Evolutionary conservation across 2,888 invertebrate species (phyloP).

Genomic region (Temnothorax unifasciatus): DNA sequence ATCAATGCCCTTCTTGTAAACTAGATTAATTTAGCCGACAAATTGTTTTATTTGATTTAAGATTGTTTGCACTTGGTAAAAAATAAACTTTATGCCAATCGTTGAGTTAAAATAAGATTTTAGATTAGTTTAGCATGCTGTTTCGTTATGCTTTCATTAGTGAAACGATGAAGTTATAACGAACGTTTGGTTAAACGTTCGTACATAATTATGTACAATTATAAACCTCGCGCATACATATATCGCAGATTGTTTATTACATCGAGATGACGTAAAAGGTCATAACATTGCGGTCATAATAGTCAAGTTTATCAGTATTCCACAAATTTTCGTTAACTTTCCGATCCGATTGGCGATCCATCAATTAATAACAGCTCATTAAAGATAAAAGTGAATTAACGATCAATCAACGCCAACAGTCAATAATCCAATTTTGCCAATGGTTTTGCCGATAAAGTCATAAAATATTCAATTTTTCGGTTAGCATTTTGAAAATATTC

Average conservation of each 20-base stretch:
- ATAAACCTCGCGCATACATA: not conserved
- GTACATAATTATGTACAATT: not conserved
- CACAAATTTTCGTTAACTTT: not conserved
- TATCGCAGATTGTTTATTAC: not conserved
- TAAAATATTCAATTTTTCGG: not conserved
- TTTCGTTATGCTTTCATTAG: not conserved
- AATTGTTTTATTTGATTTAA: slow-evolving; percentile 1
- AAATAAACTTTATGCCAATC: slow-evolving; percentile 4
- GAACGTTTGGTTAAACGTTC: not conserved
- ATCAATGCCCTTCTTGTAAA: not conserved
- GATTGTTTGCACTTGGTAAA: not conserved
- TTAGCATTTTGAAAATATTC: not conserved
- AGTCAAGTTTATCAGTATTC: not conserved
- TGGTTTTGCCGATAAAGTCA: not conserved
- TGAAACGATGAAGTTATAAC: not conserved
- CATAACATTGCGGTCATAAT: not conserved
- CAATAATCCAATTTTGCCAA: slow-evolving; percentile 11
- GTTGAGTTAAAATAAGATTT: not conserved
- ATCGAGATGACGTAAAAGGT: not conserved
- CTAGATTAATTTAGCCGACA: not conserved
- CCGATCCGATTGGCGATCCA: not conserved
- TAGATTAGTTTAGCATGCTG: not conserved
- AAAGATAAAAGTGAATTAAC: slow-evolving; percentile 21
- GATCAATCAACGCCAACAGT: slow-evolving; percentile 12
- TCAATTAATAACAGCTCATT: slow-evolving; percentile 34